Conservation (phyloP, 2,888 invertebrate genomes). For the Sinodicranocentrus sp. region DNA sequence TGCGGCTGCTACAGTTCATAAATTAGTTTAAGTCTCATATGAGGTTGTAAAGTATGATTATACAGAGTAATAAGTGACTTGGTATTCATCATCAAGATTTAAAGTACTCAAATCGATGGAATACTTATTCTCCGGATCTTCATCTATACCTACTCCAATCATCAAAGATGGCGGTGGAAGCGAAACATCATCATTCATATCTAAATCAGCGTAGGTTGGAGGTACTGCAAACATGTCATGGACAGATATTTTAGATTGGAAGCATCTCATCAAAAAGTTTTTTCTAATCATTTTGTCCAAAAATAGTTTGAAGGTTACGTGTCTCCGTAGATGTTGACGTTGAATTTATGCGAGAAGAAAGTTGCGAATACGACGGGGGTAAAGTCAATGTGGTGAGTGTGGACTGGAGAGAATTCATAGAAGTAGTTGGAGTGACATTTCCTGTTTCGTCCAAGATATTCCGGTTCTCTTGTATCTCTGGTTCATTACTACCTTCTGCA, state of each 20-base stretch:
- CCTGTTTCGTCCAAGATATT: background rate
- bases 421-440: constrained; percentile 40
- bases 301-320: background rate
- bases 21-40: background rate
- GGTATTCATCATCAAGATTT: constrained; percentile 60
- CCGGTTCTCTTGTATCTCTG: background rate
- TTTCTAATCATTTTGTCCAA: background rate
- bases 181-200: constrained; percentile 45
- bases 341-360: constrained; percentile 61
- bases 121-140: constrained; percentile 51
- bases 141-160: constrained; percentile 46
- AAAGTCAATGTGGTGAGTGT: constrained; percentile 44
- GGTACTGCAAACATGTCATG: constrained; percentile 43
- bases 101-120: constrained; percentile 50
- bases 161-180: constrained; percentile 27
- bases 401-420: constrained; percentile 51
- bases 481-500: constrained; percentile 30
- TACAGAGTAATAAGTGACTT: constrained; percentile 65
- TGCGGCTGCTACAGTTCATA: no score
- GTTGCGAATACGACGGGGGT: constrained; percentile 66
- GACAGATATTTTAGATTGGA: background rate
- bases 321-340: constrained; percentile 9
- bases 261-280: no score
- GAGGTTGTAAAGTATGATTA: constrained; percentile 12
- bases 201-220: constrained; percentile 66